Percentiles rank a stretch among this genome's conserved stretches.
phyloP scores from a whole-genome alignment of 2,888 invertebrate species.

The Gryllus longicercus region DNA sequence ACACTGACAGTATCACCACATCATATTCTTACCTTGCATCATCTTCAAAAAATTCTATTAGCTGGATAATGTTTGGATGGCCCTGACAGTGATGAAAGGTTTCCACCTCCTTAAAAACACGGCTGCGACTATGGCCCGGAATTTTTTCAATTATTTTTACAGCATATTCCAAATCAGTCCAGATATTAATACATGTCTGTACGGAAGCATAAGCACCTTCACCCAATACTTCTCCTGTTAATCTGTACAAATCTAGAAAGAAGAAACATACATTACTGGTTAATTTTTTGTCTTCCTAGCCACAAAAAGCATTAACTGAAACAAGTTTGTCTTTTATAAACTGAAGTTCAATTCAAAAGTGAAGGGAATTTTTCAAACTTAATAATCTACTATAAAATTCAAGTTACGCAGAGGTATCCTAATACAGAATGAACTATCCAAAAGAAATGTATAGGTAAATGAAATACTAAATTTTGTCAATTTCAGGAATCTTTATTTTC shows the following conservation, averaged over 20 bases:
- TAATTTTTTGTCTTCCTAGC: no score
- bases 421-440: no score
- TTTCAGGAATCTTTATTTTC: no score
- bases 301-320: no score
- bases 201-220: slow-evolving; percentile 96
- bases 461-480: no score
- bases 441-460: no score
- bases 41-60: slow-evolving; percentile 96
- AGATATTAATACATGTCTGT: slow-evolving; percentile 86
- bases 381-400: no score
- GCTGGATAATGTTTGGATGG: slow-evolving; percentile 95
- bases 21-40: slow-evolving; percentile 63
- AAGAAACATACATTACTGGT: neutral
- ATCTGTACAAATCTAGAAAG: slow-evolving; percentile 81
- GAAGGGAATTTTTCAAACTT: no score
- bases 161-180: slow-evolving; percentile 90
- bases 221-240: slow-evolving; percentile 93
- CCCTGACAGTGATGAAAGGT: slow-evolving; percentile 98
- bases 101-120: slow-evolving; percentile 97
- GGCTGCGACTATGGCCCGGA: slow-evolving; percentile 87
- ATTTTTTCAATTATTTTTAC: slow-evolving; percentile 97
- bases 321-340: no score
- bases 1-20: neutral
- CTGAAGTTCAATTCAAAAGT: no score
- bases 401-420: no score